phyloP scores from a whole-genome alignment of 2,888 invertebrate species.

The Scelioninae gen. 1 region DNA sequence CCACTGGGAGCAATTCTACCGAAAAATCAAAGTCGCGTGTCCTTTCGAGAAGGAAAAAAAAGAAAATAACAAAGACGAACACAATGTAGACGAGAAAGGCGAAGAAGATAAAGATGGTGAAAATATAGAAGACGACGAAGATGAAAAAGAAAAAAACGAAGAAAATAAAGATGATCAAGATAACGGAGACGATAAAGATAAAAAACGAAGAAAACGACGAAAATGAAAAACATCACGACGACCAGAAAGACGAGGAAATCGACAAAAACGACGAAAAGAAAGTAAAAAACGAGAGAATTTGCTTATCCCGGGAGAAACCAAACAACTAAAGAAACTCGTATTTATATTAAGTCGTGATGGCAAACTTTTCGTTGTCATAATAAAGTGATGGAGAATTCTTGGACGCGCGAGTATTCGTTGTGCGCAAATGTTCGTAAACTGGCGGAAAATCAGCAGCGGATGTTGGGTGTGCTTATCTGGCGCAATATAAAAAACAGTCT shows the following conservation, averaged over 20 bases:
- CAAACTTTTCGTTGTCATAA: slow-evolving; percentile 7
- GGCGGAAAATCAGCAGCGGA: slow-evolving; percentile 44
- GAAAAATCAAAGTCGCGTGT: not conserved
- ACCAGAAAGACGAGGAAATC: too few species aligned
- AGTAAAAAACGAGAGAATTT: not conserved
- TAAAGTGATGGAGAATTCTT: slow-evolving; percentile 37
- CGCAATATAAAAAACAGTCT: slow-evolving; percentile 26
- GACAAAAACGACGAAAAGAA: too few species aligned
- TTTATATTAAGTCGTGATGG: slow-evolving; percentile 23
- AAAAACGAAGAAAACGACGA: too few species aligned
- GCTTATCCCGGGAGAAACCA: not conserved
- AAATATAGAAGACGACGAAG: not conserved
- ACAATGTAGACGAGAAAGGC: too few species aligned
- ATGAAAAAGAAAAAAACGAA: not conserved
- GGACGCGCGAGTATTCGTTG: slow-evolving; percentile 4
- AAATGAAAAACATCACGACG: too few species aligned
- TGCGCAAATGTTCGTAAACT: slow-evolving; percentile 40
- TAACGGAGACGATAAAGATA: not conserved
- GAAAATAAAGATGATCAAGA: too few species aligned
- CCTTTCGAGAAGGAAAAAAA: not conserved
- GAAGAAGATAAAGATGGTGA: too few species aligned
- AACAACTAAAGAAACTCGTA: not conserved
- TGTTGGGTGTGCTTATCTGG: slow-evolving; percentile 29
- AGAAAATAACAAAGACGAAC: too few species aligned
- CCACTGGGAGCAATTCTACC: not conserved